Evolutionary conservation across 2,888 invertebrate genomes (phyloP).

Genomic region (Mesorhabditis sp.): DNA sequence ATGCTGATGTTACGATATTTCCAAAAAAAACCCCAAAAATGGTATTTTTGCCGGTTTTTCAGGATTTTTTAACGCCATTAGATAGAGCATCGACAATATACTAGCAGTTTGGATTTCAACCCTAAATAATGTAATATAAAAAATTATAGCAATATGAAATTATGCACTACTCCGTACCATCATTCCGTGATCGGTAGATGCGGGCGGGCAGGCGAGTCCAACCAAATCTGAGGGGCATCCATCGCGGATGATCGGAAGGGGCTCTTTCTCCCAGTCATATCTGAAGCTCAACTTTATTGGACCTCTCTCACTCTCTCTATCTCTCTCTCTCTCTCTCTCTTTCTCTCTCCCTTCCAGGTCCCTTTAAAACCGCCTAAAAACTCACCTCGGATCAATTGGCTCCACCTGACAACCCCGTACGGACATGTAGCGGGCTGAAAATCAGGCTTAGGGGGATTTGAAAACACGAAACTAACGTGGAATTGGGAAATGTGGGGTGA

Average conservation of each 20-base stretch:
- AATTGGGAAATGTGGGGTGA: slow-evolving; percentile 55
- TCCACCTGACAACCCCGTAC: slow-evolving; percentile 48
- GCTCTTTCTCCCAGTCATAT: slow-evolving; percentile 58
- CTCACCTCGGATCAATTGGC: slow-evolving; percentile 36
- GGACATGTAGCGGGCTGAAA: slow-evolving; percentile 52
- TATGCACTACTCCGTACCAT: slow-evolving; percentile 15
- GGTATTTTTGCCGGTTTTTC: too few species aligned
- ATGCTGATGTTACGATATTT: background rate
- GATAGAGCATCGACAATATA: too few species aligned
- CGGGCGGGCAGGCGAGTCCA: slow-evolving; percentile 56
- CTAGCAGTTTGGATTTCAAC: too few species aligned
- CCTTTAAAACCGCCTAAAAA: background rate
- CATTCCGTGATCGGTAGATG: slow-evolving; percentile 53
- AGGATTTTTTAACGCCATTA: too few species aligned
- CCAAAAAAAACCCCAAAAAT: background rate
- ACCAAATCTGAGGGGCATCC: slow-evolving; percentile 55
- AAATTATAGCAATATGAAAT: too few species aligned
- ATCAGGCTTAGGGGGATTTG: background rate
- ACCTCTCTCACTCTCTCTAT: too few species aligned
- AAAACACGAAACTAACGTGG: slow-evolving; percentile 38
- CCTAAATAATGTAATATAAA: too few species aligned
- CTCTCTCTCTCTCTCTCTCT: too few species aligned
- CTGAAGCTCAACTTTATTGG: slow-evolving; percentile 18
- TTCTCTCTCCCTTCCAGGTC: background rate
- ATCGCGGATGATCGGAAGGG: slow-evolving; percentile 51